Evolutionary conservation across 2,888 invertebrate species (phyloP), one percentile per base, ranked within the genome.

Genomic region (Lasioglossum oenotherae): DNA sequence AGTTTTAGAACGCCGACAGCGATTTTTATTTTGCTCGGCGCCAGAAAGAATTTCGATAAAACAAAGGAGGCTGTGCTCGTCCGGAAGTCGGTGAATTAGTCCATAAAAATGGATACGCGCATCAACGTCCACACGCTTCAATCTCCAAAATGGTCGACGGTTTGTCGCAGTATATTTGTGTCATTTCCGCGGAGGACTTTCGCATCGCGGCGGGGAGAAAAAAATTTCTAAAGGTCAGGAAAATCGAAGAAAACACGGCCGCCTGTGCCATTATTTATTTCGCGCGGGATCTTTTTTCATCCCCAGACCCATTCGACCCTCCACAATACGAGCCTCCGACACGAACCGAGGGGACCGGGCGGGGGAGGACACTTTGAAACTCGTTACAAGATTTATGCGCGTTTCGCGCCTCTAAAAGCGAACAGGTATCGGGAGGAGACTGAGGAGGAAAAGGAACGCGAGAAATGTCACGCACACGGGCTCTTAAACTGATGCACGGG

Each of bases 261-360:
- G 38, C 69, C 23, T 38, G 69, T 38, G 69, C 38, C 69, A 69
- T 78, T 82, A 82, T 78, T 82, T 82, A 82, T 82, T 78, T 82
- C 82, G 64, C 44, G 67, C 19, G 49, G 16, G 67, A 49, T 74
- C 78, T 49, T 49, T 72, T 73, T 49, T 74, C 35, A 35, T n/a
- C 46, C 80, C 35, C 44, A 10, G 46, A 31, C 16, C 53, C 31
- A 53, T 73, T 74, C 67, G 53, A 53, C 67, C 75, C 46, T 49
- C 14, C 27, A 41, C 67, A 23, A 49, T 38, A 35, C 35, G 16
- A 31, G 16, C 64, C 2, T 6, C 64, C 5, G 27, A 16, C 64
- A 31, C 64, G 64, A 64, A 5, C 27, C 64, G 3, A 31, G 64
- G 16, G 16, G 16, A 64, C 8, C 8, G 23, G 35, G 1, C 4